phyloP scores from a whole-genome alignment of 2,797 vertebrate species.

The Rousettus madagascariensis region DNA sequence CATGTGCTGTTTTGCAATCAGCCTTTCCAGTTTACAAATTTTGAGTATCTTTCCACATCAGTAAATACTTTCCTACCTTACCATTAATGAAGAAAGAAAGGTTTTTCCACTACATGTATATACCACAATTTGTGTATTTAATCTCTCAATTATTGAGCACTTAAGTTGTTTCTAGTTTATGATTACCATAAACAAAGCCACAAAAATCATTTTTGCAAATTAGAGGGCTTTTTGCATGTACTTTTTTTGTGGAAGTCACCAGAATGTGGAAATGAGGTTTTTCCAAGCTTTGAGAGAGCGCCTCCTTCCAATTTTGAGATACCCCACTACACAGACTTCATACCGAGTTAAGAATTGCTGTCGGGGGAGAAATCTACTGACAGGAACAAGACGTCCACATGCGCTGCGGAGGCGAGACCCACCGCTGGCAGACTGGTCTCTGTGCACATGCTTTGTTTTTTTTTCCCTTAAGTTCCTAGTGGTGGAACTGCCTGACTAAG shows the following conservation, averaged over 20 bases:
- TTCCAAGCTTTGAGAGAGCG: not conserved
- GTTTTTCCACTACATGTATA: not conserved
- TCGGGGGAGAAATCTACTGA: not conserved
- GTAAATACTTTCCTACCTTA: not conserved
- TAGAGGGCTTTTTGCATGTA: not conserved
- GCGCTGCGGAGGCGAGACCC: not conserved
- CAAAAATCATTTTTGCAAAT: not conserved
- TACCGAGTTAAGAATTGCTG: not conserved
- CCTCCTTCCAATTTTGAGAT: not conserved
- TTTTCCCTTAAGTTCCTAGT: slow-evolving; percentile 64
- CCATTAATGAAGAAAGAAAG: not conserved
- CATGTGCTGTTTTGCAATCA: not conserved
- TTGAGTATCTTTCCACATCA: not conserved
- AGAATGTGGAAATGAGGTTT: not conserved
- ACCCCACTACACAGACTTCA: not conserved
- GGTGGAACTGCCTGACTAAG: slow-evolving; percentile 70
- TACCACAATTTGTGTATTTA: not conserved
- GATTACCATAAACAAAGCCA: not conserved
- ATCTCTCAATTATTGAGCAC: not conserved
- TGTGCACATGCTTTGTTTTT: not conserved
- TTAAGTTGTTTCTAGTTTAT: not conserved
- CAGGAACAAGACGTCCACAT: not conserved
- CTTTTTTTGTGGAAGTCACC: not conserved
- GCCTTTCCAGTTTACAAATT: not conserved
- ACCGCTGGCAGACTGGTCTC: not conserved